phyloP scores from a whole-genome alignment of 2,888 invertebrate genomes.

The Galerucella pusilla region DNA sequence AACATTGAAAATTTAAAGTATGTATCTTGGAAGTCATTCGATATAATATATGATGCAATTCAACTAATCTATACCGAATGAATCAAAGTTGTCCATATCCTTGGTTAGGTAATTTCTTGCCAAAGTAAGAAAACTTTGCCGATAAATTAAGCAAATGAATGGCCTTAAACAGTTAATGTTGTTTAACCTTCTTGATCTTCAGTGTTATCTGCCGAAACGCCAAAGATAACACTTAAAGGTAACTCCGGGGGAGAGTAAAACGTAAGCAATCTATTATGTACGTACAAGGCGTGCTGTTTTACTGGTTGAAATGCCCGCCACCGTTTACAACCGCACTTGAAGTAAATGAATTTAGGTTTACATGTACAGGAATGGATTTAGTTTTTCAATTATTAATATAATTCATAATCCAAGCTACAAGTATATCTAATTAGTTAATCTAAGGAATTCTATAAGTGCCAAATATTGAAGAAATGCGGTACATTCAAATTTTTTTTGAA shows the following conservation, averaged over 20 bases:
- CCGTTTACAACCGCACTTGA: slow-evolving; percentile 17
- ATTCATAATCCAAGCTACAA: background rate
- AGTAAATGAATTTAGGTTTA: slow-evolving; percentile 22
- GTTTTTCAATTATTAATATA: background rate
- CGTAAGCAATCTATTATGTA: slow-evolving; percentile 63
- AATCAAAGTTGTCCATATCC: slow-evolving; percentile 19
- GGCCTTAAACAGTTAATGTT: slow-evolving; percentile 65
- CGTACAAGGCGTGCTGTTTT: slow-evolving; percentile 48
- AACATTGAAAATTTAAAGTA: background rate
- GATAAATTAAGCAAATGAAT: slow-evolving; percentile 58
- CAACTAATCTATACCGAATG: slow-evolving; percentile 2
- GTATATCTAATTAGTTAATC: background rate
- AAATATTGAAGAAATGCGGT: too few relatives aligned
- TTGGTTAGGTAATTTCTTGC: slow-evolving; percentile 17
- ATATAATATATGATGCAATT: background rate
- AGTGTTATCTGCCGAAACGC: slow-evolving; percentile 59
- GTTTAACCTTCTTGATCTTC: slow-evolving; percentile 65
- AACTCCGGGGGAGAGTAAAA: slow-evolving; percentile 57
- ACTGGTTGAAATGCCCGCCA: slow-evolving; percentile 13
- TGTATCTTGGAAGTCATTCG: background rate
- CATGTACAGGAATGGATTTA: slow-evolving; percentile 17
- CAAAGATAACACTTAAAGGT: slow-evolving; percentile 63
- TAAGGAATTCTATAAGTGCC: too few relatives aligned
- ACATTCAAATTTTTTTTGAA: too few relatives aligned
- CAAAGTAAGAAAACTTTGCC: slow-evolving; percentile 47